A percentile compares a stretch with the other conserved stretches of the same genome.
Evolutionary conservation across 2,797 vertebrate genomes (phyloP).

Genomic region (Schizopygopsis malacanthus): DNA sequence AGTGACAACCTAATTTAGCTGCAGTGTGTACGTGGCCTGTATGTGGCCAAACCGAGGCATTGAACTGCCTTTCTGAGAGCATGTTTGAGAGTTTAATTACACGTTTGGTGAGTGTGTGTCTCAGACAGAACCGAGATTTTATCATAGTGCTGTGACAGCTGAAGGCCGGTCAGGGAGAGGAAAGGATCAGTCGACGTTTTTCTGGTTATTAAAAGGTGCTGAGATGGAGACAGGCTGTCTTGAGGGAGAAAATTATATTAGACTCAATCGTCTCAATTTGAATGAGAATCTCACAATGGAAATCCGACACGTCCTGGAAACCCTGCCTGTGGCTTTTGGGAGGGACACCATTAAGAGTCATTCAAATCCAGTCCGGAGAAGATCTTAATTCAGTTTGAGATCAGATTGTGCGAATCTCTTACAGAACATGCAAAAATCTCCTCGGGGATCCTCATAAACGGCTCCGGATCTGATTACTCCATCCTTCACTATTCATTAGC

Average conservation of each 20-base stretch:
- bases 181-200: conserved; percentile 23
- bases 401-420: conserved; percentile 20
- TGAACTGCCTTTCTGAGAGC: background rate
- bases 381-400: conserved; percentile 48
- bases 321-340: conserved; percentile 24
- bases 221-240: conserved; percentile 37
- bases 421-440: conserved; percentile 14
- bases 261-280: conserved; percentile 42
- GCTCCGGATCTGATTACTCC: background rate
- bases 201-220: conserved; percentile 37
- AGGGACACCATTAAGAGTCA: conserved; percentile 41
- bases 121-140: conserved; percentile 60
- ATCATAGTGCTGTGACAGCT: conserved; percentile 61
- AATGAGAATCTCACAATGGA: conserved; percentile 41
- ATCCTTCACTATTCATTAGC: conserved; percentile 1
- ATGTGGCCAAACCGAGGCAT: background rate
- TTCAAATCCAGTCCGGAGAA: conserved; percentile 36
- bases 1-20: too few species aligned
- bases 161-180: conserved; percentile 17
- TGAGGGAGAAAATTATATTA: conserved; percentile 33
- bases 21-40: too few species aligned
- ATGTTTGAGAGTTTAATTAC: background rate
- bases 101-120: background rate
- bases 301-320: conserved; percentile 33
- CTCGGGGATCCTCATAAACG: background rate